phyloP scores from a whole-genome alignment of 2,888 invertebrate genomes.

The Epinotia brunnichana region DNA sequence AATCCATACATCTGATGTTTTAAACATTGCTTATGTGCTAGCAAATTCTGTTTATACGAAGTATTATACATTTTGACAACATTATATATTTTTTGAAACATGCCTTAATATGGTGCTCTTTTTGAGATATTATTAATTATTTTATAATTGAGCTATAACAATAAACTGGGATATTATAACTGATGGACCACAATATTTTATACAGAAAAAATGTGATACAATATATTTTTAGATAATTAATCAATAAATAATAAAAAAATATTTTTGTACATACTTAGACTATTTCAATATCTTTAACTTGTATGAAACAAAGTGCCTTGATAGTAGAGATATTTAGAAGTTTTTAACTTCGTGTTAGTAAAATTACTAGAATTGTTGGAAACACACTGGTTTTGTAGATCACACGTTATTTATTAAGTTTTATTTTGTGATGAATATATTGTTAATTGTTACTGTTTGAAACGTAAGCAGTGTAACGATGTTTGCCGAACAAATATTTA shows the following conservation, averaged over 20 bases:
- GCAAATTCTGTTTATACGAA: constrained; percentile 30
- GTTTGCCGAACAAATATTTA: constrained; percentile 39
- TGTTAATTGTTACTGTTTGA: constrained; percentile 47
- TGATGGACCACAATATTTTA: constrained; percentile 70
- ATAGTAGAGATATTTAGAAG: constrained; percentile 50
- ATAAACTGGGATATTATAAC: constrained; percentile 56
- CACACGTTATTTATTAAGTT: constrained; percentile 61
- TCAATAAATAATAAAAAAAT: constrained; percentile 57
- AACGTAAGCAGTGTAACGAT: constrained; percentile 10
- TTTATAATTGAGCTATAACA: constrained; percentile 45
- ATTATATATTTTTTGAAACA: constrained; percentile 24
- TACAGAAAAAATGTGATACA: constrained; percentile 71
- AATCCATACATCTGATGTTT: constrained; percentile 30
- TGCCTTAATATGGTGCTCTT: constrained; percentile 58
- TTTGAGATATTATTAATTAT: constrained; percentile 51
- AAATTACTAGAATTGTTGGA: constrained; percentile 54
- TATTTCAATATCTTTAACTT: constrained; percentile 43
- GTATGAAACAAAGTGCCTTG: constrained; percentile 65
- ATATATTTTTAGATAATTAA: constrained; percentile 76
- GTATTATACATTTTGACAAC: constrained; percentile 43
- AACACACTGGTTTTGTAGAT: constrained; percentile 69
- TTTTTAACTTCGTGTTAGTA: constrained; percentile 53
- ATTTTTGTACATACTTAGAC: constrained; percentile 60
- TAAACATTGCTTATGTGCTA: constrained; percentile 29
- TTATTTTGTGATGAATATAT: constrained; percentile 71